Evolutionary conservation across 1,140 invertebrate genomes (phyloP), one percentile per base, ranked within the genome.

Genomic region (Arctopsyche grandis): DNA sequence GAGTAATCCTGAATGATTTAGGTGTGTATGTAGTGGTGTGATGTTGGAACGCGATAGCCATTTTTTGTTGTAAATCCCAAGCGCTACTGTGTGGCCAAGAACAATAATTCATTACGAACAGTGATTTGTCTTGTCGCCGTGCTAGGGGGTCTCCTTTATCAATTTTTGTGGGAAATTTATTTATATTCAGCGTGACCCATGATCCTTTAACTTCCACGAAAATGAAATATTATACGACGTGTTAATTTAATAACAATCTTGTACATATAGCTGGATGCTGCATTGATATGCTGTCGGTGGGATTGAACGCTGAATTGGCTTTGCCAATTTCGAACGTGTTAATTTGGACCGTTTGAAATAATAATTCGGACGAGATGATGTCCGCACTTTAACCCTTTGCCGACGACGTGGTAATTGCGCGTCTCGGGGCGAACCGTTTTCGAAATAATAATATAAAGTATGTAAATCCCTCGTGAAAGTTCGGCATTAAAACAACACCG

Each of bases 81-180:
- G 9, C 38, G 74, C 74, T 76, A 76, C 74, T 44, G 74, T 76
- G 74, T 66, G 56, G 56, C 24, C 74, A 63, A 44, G 29, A 76
- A 76, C 74, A 76, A 76, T 76, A 76, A 76, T 76, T 76, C 74
- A 63, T 76, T 76, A 76, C 19, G 74, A 29, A 16, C 74, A 16
- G 46, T 63, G 26, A 76, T 76, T 76, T 76, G 74, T 76, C 74
- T 52, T 76, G 74, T 76, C 58, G 24, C 1, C 44, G 56, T 63
- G 16, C 26, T 76, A 76, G 74, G 74, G 26, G 74, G 74, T 76
- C 74, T 60, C 21, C 74, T 66, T 24, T 76, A 44, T 76, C 74
- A 76, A 76, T 56, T 74, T 74, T 66, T 26, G 63, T 10, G 5
- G 44, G 46, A 71, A 38, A 46, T 46, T 38, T 38, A 66, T 66